These are phyloP conservation scores for Pseudachorutes palmiensis DNA, from an alignment of 1,140 invertebrate genomes.

Conservation along the genomic window DNA sequence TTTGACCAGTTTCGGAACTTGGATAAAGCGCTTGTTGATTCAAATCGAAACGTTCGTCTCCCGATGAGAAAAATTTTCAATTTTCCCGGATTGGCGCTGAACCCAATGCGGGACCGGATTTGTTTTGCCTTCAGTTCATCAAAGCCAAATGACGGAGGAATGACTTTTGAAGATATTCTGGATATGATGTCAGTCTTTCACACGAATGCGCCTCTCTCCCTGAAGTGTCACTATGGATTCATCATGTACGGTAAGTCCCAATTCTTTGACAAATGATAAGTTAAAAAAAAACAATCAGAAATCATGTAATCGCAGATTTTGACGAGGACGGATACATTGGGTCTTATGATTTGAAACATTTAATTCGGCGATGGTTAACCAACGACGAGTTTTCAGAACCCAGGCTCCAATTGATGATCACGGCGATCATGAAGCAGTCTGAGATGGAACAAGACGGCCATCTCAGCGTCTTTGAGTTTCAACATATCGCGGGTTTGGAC, in stretches of 20 bases:
- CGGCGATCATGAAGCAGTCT: background rate
- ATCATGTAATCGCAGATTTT: background rate
- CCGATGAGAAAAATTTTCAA: background rate
- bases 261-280: too few relatives aligned
- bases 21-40: background rate
- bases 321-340: background rate
- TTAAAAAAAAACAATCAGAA: too few relatives aligned
- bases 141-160: background rate
- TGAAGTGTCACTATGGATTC: background rate
- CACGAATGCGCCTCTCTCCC: background rate
- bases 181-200: background rate
- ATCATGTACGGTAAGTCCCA: background rate
- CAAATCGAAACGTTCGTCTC: background rate
- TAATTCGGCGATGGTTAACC: background rate
- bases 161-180: background rate
- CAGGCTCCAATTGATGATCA: background rate
- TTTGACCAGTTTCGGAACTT: background rate
- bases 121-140: background rate
- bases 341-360: background rate
- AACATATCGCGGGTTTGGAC: background rate
- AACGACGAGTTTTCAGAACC: background rate
- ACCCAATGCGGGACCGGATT: background rate
- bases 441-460: background rate
- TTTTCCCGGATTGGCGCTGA: background rate
- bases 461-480: background rate